Percentiles rank a stretch among this genome's conserved stretches.
These are phyloP conservation scores for Ommatoiulus sabulosus DNA, from an alignment of 2,888 invertebrate genomes.

Conservation along the genomic window DNA sequence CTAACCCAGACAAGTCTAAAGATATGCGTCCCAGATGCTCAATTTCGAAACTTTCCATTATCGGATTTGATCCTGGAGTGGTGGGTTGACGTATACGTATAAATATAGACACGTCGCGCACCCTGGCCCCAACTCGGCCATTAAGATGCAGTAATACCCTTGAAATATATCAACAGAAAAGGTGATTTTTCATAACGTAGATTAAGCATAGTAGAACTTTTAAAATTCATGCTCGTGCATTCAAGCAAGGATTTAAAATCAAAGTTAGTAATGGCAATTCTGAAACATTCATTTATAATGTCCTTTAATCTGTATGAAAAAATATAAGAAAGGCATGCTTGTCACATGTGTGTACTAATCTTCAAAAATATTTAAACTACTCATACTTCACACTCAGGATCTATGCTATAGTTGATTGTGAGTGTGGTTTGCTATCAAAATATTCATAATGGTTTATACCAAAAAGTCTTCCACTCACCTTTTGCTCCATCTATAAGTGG, in stretches of 20 bases:
- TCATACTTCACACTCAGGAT: too few relatives aligned
- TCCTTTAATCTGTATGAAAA: too few relatives aligned
- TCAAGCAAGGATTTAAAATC: neutral
- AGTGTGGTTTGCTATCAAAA: too few relatives aligned
- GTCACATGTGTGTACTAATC: too few relatives aligned
- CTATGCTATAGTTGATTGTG: too few relatives aligned
- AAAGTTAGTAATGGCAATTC: neutral
- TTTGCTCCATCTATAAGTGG: slow-evolving; percentile 59
- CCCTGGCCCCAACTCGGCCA: slow-evolving; percentile 59
- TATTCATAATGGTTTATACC: neutral
- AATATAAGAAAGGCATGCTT: too few relatives aligned
- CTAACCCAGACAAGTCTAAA: slow-evolving; percentile 58
- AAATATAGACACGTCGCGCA: slow-evolving; percentile 58
- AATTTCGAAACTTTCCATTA: slow-evolving; percentile 59
- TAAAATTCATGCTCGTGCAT: neutral
- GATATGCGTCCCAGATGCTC: slow-evolving; percentile 58
- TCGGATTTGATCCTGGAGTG: slow-evolving; percentile 58
- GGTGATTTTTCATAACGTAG: neutral
- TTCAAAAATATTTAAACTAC: too few relatives aligned
- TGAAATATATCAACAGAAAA: neutral
- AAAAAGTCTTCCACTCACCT: slow-evolving; percentile 47
- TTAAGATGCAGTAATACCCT: slow-evolving; percentile 59
- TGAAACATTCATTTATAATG: neutral
- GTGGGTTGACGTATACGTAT: slow-evolving; percentile 60
- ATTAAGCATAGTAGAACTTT: neutral